Conservation (phyloP, 2,888 invertebrate genomes). For the Limenitis camilla region DNA sequence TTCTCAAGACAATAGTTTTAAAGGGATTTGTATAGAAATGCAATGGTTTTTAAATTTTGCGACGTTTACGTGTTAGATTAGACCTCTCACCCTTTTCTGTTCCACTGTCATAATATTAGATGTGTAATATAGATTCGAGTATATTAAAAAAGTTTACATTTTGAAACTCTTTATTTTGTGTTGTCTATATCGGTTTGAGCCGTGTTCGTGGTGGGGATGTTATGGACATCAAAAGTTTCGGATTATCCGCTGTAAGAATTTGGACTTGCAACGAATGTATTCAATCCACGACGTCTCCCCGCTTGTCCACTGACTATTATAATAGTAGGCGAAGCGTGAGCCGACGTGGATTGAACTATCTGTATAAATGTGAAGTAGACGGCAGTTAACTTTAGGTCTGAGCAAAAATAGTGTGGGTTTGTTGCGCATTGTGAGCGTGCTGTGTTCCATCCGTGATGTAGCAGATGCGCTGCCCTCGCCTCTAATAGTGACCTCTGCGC, state of each 20-base stretch:
- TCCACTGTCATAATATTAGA: conserved; percentile 62
- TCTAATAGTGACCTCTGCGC: too few relatives aligned
- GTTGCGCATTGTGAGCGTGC: too few relatives aligned
- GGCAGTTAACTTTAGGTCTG: too few relatives aligned
- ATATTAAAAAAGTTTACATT: conserved; percentile 37
- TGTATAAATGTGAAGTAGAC: too few relatives aligned
- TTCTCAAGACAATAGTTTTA: conserved; percentile 21
- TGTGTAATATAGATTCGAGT: conserved; percentile 64
- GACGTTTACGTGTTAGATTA: conserved; percentile 45
- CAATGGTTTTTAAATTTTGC: conserved; percentile 38
- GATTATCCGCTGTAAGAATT: neutral
- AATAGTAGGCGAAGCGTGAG: too few relatives aligned
- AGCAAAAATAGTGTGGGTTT: too few relatives aligned
- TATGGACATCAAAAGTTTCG: neutral
- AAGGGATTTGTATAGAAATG: conserved; percentile 39
- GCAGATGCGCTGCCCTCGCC: too few relatives aligned
- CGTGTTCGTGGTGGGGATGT: conserved; percentile 26
- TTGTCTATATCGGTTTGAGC: conserved; percentile 32
- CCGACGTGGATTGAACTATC: too few relatives aligned
- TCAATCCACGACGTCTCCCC: neutral
- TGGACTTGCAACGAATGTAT: neutral
- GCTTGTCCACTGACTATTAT: neutral
- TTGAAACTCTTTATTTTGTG: conserved; percentile 37
- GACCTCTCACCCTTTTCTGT: conserved; percentile 42
- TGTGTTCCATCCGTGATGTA: too few relatives aligned